Percentiles rank a stretch among this genome's conserved stretches.
phyloP scores from a whole-genome alignment of 1,140 invertebrate species.

The Linepithema humile region DNA sequence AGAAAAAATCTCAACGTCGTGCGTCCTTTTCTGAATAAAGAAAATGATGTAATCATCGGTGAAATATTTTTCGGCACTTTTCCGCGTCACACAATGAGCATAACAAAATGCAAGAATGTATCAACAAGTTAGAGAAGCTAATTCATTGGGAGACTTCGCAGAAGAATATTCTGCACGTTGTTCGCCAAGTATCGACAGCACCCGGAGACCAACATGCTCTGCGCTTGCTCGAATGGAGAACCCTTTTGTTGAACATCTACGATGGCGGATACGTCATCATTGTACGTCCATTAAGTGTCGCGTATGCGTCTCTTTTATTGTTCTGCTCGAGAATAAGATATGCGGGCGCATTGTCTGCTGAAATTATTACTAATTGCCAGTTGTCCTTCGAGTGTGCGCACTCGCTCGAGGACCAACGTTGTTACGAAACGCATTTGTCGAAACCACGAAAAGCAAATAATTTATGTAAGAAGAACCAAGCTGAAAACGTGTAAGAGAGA shows the following conservation, averaged over 20 bases:
- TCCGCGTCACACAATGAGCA: too few relatives aligned
- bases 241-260: conserved; percentile 14
- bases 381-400: conserved; percentile 73
- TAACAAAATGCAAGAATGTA: too few relatives aligned
- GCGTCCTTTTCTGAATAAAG: too few relatives aligned
- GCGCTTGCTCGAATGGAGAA: conserved; percentile 40
- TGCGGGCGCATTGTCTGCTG: conserved; percentile 76
- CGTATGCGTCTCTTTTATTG: conserved; percentile 55
- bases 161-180: not conserved
- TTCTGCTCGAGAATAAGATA: conserved; percentile 68
- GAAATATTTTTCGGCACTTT: too few relatives aligned
- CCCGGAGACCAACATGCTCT: conserved; percentile 21
- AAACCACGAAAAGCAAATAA: not conserved
- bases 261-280: conserved; percentile 44
- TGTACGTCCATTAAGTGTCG: conserved; percentile 50
- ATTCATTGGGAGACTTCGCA: not conserved
- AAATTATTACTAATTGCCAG: conserved; percentile 79
- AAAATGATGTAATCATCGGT: too few relatives aligned
- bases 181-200: conserved; percentile 8
- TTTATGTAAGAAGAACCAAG: not conserved
- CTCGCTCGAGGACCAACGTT: conserved; percentile 1
- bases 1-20: too few relatives aligned
- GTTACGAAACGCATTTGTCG: conserved; percentile 11
- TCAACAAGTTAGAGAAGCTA: not conserved
- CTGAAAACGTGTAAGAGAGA: not conserved